Base-by-base conservation (phyloP, 2,113 vertebrate genomes). In the Phrynosoma platyrhinos region DNA sequence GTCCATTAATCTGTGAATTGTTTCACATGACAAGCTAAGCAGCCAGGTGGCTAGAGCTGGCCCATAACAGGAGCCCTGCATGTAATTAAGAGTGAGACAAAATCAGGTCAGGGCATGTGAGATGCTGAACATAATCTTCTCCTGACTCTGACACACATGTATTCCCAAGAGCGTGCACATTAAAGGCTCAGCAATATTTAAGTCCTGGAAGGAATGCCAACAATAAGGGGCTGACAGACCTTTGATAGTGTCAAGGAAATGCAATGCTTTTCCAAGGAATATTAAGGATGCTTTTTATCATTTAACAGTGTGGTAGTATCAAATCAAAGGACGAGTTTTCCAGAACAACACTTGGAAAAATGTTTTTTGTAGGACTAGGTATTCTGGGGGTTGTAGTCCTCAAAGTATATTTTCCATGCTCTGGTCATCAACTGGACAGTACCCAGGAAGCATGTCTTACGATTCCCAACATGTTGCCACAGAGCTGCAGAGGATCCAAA, bases 1-100 rank as follows among this genome's bases (percentile, higher is more conserved):
- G 23, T 69, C n/a, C 16, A 21, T 52, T 0, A 12, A 14, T 0
- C 2, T 1, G 21, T 75, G 0, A 30, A 52, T 1, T 47, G 16
- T 13, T 36, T 30, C 77, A 0, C 18, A 40, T 32, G 72, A n/a
- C 10, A 21, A 0, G 2, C 42, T 0, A 1, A 1, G 14, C 87
- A 32, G 79, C 76, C 62, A 27, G 1, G n/a, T 25, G 2, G 0
- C 72, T 12, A 55, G 79, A 13, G 23, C 2, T 79, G 1, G 1
- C 0, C 0, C 0, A 68, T 87, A 86, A 52, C 9, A 82, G 55
- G n/a, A 82, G 72, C 72, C 47, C 75, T 20, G 55, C 69, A 0
- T 80, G 53, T 72, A 87, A 72, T 87, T 74, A 74, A 72, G 32
- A 42, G 36, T 30, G 80, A 71, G 55, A 9, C n/a, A 79, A 79